Evolutionary conservation across 2,888 invertebrate species (phyloP).

Genomic region (Exocentrus adspersus): DNA sequence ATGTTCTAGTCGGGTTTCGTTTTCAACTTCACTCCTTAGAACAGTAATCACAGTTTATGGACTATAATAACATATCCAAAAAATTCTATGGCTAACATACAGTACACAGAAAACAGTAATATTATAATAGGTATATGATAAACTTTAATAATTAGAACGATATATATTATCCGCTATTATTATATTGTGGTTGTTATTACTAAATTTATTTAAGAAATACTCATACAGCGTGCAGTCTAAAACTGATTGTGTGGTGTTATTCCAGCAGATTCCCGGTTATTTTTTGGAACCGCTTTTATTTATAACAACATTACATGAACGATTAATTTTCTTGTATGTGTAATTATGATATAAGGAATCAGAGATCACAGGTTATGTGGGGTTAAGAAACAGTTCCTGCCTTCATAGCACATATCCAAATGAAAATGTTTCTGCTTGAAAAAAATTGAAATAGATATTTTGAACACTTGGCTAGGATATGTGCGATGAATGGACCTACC

Average conservation of each 20-base stretch:
- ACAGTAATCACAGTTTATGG: constrained; percentile 61
- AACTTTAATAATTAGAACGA: constrained; percentile 62
- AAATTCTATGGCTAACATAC: constrained; percentile 61
- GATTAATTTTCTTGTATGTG: constrained; percentile 59
- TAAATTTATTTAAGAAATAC: constrained; percentile 64
- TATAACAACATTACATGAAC: constrained; percentile 59
- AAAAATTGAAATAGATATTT: constrained; percentile 9
- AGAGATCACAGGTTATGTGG: constrained; percentile 64
- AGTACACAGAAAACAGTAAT: constrained; percentile 61
- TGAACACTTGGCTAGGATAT: constrained; percentile 34
- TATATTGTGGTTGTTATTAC: constrained; percentile 61
- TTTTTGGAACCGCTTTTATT: constrained; percentile 43
- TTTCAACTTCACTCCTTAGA: constrained; percentile 34
- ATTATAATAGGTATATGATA: constrained; percentile 59
- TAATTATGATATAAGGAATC: constrained; percentile 63
- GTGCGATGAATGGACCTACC: constrained; percentile 41
- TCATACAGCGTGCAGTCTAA: constrained; percentile 64
- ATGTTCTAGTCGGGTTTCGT: constrained; percentile 35
- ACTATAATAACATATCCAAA: constrained; percentile 60
- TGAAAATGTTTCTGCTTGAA: constrained; percentile 15
- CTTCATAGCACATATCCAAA: constrained; percentile 43
- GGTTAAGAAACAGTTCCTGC: constrained; percentile 51
- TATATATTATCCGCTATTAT: constrained; percentile 60
- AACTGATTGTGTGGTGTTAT: constrained; percentile 65
- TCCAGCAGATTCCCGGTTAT: constrained; percentile 32